Evolutionary conservation across 2,888 invertebrate species (phyloP).

Genomic region (Alviniconcha strummeri): DNA sequence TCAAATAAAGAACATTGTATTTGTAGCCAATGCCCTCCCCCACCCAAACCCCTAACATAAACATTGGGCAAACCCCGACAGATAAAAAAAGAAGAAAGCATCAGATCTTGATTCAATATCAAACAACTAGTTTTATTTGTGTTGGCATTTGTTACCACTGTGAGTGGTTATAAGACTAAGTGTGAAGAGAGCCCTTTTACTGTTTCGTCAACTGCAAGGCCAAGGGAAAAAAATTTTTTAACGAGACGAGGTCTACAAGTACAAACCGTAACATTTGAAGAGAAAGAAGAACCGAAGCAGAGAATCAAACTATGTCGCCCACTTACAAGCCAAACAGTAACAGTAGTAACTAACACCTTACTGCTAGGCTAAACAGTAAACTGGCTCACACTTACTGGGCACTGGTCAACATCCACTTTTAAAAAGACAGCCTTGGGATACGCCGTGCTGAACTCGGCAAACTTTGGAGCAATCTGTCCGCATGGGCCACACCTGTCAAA

Average conservation of each 20-base stretch:
- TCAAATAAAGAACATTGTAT: too few relatives aligned
- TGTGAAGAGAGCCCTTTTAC: too few relatives aligned
- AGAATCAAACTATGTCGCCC: background rate
- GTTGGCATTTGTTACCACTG: too few relatives aligned
- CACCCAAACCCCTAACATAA: too few relatives aligned
- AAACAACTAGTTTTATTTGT: too few relatives aligned
- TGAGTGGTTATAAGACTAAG: too few relatives aligned
- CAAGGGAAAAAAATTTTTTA: too few relatives aligned
- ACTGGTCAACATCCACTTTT: slow-evolving; percentile 92
- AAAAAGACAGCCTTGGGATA: slow-evolving; percentile 92
- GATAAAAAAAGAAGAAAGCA: too few relatives aligned
- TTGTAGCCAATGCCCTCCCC: too few relatives aligned
- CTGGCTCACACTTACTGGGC: slow-evolving; percentile 78
- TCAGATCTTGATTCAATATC: too few relatives aligned
- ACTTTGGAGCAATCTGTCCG: slow-evolving; percentile 92
- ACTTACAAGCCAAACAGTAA: background rate
- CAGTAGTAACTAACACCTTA: background rate
- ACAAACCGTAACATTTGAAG: background rate
- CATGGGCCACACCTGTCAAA: slow-evolving; percentile 95
- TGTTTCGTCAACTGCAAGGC: too few relatives aligned
- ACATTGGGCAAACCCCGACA: too few relatives aligned
- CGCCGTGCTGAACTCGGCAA: slow-evolving; percentile 89
- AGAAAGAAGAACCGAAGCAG: background rate
- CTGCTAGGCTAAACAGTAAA: background rate
- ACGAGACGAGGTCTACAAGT: background rate